Evolutionary conservation across 2,888 invertebrate genomes (phyloP), one percentile per base, ranked within the genome.

Genomic region (Cheilosia impressa): DNA sequence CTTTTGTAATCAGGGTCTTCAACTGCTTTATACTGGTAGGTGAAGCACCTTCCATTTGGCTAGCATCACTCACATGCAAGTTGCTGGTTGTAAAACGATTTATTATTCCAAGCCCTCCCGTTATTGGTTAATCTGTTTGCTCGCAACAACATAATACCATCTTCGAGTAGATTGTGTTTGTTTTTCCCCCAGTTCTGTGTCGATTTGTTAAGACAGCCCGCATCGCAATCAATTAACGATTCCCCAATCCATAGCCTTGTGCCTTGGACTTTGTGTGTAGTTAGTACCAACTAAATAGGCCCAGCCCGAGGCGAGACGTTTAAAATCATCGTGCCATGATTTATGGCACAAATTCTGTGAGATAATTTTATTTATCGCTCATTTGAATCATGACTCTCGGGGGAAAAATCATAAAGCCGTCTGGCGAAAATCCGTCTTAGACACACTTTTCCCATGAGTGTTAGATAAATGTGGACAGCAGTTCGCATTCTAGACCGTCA

Each of bases 311-410:
- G 73, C 55, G 38, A 50, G 22, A 55, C 68, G 57, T 80, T 75
- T 69, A 27, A 81, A 81, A 62, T 76, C 81, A 75, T 81, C 75
- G 53, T 52, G 4, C 19, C 31, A 69, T 81, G 81, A 81, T 81
- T 81, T 69, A 81, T 75, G 58, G 19, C 50, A 17, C 24, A 17
- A 43, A 34, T 41, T 41, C 34, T 27, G 58, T 68, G 43, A 24
- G 31, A 68, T 55, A 31, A 38, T 68, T 45, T 57, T 43, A 4
- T 55, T 55, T 17, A 68, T 55, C 31, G 43, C 43, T 4, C 13
- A 55, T 55, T 55, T 52, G 13, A 50, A 65, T 19, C 31, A 17
- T 31, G 22, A 45, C 13, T 47, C 19, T 47, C 13, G 19, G n/a
- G 27, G 13, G 22, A 50, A 66, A 53, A 41, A 19, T 65, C 52